Percentiles rank a stretch among this genome's conserved stretches.
phyloP scores from a whole-genome alignment of 2,113 vertebrate genomes.

The Columba janthina region DNA sequence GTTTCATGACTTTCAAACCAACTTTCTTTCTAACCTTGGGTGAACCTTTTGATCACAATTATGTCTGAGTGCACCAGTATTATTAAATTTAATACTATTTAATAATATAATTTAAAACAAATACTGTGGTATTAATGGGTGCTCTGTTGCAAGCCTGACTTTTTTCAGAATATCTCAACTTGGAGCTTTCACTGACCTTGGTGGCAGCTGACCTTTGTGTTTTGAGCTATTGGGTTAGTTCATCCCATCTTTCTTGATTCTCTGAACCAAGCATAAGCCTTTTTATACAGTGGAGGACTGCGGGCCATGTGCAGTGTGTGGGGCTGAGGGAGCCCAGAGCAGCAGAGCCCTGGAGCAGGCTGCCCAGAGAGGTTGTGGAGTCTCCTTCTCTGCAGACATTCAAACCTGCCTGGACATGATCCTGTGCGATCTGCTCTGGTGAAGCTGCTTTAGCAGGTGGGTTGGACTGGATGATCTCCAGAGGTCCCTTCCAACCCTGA shows the following conservation, averaged over 20 bases:
- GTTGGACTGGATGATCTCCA: no score
- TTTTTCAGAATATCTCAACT: not conserved
- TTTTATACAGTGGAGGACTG: not conserved
- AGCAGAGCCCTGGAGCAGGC: no score
- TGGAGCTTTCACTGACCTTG: not conserved
- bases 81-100: conserved; percentile 20
- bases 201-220: not conserved
- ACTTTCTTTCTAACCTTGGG: conserved; percentile 27
- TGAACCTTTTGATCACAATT: conserved; percentile 35
- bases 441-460: no score
- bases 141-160: not conserved
- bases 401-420: no score
- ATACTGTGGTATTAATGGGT: not conserved
- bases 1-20: conserved; percentile 17
- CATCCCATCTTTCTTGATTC: not conserved
- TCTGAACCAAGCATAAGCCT: not conserved
- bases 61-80: not conserved
- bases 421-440: no score
- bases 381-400: no score
- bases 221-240: not conserved
- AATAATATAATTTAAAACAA: not conserved
- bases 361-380: no score
- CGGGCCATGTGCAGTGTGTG: rapidly evolving
- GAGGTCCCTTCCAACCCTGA: no score
- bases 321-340: not conserved